These are phyloP conservation scores for Orchestia grillus DNA, from an alignment of 1,140 invertebrate species.

Conservation along the genomic window DNA sequence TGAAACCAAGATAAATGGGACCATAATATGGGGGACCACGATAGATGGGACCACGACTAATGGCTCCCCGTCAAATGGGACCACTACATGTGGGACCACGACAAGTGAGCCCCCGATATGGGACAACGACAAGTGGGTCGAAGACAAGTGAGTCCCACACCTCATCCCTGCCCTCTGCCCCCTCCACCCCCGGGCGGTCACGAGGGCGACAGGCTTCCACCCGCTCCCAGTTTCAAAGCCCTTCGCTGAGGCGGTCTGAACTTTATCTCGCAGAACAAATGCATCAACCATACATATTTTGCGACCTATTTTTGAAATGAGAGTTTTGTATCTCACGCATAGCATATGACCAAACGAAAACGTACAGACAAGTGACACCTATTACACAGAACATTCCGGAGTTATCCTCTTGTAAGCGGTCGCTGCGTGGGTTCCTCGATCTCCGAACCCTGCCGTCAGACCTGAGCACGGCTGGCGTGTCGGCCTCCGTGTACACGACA, in stretches of 20 bases:
- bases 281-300: background rate
- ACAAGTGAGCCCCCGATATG: background rate
- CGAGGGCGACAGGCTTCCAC: background rate
- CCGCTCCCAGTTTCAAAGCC: background rate
- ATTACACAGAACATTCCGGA: background rate
- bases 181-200: background rate
- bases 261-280: background rate
- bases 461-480: background rate
- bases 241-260: background rate
- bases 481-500: background rate
- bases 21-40: background rate
- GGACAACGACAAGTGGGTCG: too few relatives aligned
- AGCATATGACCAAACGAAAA: background rate
- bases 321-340: background rate
- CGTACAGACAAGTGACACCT: background rate
- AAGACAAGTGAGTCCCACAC: too few relatives aligned
- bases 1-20: background rate
- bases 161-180: too few relatives aligned
- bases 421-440: background rate
- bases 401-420: background rate
- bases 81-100: background rate
- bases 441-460: background rate
- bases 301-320: background rate
- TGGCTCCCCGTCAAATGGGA: too few relatives aligned
- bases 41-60: background rate